A percentile compares a stretch with the other conserved stretches of the same genome.
Conservation (phyloP, 2,888 invertebrate genomes). For the Danaus chrysippus region DNA sequence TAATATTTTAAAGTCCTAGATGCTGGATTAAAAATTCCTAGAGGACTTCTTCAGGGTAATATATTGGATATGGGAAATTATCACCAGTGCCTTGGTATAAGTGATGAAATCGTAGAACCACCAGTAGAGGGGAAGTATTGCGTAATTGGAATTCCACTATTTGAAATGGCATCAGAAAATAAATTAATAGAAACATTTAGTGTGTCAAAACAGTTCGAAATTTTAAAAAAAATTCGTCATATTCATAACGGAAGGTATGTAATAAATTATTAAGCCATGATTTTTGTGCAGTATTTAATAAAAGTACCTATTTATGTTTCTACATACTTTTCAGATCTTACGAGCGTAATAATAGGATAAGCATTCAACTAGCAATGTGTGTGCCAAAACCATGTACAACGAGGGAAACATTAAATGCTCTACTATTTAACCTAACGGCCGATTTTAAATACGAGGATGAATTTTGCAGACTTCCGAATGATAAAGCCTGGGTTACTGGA, state of each 20-base stretch:
- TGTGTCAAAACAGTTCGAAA: constrained; percentile 8
- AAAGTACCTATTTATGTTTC: neutral
- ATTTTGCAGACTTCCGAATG: constrained; percentile 41
- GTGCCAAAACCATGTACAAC: constrained; percentile 44
- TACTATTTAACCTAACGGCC: constrained; percentile 33
- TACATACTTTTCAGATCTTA: constrained; percentile 11
- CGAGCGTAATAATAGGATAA: constrained; percentile 25
- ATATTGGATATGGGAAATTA: constrained; percentile 51
- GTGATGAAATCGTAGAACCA: constrained; percentile 36
- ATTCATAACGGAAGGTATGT: too few relatives aligned
- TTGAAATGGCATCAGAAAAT: constrained; percentile 9
- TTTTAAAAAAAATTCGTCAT: too few relatives aligned
- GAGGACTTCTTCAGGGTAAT: constrained; percentile 49
- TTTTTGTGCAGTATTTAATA: neutral
- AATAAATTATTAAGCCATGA: too few relatives aligned
- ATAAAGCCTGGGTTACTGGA: constrained; percentile 41
- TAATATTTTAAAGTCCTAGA: constrained; percentile 42
- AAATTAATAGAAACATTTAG: neutral
- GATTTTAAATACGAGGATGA: constrained; percentile 34
- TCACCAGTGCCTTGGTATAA: constrained; percentile 50
- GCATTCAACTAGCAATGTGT: constrained; percentile 36
- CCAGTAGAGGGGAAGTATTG: constrained; percentile 58
- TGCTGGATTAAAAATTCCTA: constrained; percentile 50
- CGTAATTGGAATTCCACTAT: constrained; percentile 45
- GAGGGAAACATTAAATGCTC: constrained; percentile 33